Base-by-base conservation (phyloP, 2,797 vertebrate genomes). In the Centroberyx gerrardi region DNA sequence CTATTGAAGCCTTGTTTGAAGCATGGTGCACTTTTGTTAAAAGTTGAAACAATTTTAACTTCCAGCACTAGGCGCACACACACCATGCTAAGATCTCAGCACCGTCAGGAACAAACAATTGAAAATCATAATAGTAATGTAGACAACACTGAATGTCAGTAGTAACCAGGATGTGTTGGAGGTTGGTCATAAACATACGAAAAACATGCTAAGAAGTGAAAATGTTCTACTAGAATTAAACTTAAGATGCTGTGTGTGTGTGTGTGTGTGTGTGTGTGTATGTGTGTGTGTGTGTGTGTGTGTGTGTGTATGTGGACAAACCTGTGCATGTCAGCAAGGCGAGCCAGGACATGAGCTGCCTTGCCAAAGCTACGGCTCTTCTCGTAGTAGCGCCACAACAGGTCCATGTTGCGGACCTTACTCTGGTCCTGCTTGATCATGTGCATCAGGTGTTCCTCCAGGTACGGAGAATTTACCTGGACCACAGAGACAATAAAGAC, bases 361-460 rank as follows among this genome's bases (percentile, higher is more conserved):
- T 95, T 98, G 86, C 97, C 96, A 71, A 99, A 99, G 90, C 94
- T 97, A 48, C 97, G 95, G 74, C 95, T 98, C 93, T 99, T 99
- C 90, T 99, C 98, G 2, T 99, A 99, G 87, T 98, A 99, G 72
- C 97, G 93, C 98, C 98, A 99, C 42, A 99, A 88, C 65, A 99
- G 94, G 93, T 99, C 98, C 97, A 99, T 98, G 14, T 98, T 99
- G 75, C 96, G 96, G 48, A 99, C 97, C 91, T 98, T 98, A 83
- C 96, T 99, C 93, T 98, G 98, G 89, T 99, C 98, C 83, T 97
- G 95, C 84, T 97, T 99, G 68, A 98, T 96, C 97, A 99, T 99
- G 51, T 97, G 96, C 89, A 96, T 96, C 74, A 99, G 91, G 85
- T 99, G 96, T 18, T 98, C 98, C 74, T 99, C 98, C 78, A 99